A percentile compares a stretch with the other conserved stretches of the same genome.
Conservation (phyloP, 2,797 vertebrate species). For the Chelmon rostratus region DNA sequence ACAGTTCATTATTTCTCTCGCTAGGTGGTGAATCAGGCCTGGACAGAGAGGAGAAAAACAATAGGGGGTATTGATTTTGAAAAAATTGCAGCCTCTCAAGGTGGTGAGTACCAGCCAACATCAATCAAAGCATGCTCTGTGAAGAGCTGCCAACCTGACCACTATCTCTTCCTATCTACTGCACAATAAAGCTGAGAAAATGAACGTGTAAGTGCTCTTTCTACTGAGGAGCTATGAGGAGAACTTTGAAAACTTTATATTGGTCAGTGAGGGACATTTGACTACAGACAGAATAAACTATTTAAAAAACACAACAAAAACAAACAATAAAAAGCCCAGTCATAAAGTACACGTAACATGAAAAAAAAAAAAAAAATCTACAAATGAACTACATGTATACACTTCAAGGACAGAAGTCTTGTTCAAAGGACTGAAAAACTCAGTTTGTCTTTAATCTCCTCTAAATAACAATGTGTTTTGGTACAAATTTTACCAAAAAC, state of each 20-base stretch:
- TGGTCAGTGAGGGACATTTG: background rate
- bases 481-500: background rate
- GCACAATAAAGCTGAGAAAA: background rate
- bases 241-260: background rate
- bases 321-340: background rate
- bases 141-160: background rate
- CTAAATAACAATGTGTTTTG: background rate
- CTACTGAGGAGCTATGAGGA: background rate
- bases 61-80: conserved; percentile 77
- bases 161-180: background rate
- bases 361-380: conserved; percentile 20
- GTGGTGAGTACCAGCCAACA: conserved; percentile 72
- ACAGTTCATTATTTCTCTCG: conserved; percentile 33
- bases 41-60: conserved; percentile 75
- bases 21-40: conserved; percentile 59
- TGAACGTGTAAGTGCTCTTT: background rate
- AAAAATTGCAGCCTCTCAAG: conserved; percentile 51
- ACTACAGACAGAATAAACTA: background rate
- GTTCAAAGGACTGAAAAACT: background rate
- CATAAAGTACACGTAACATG: background rate
- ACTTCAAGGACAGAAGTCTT: background rate
- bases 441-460: background rate
- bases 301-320: background rate
- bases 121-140: conserved; percentile 8
- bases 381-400: background rate